phyloP scores from a whole-genome alignment of 2,113 vertebrate genomes.

The Actenoides hombroni region DNA sequence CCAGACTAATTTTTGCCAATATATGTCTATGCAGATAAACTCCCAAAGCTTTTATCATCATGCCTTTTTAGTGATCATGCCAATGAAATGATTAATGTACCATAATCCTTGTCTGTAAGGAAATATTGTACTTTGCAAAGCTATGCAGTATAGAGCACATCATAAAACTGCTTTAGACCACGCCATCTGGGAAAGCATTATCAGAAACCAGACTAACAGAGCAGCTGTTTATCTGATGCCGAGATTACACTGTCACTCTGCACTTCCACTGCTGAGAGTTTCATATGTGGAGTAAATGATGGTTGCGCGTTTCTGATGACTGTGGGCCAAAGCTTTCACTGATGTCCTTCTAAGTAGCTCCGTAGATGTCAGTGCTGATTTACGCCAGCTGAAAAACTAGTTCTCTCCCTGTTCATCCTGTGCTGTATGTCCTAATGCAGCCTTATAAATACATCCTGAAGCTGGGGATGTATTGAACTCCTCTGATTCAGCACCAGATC shows the following conservation, averaged over 20 bases:
- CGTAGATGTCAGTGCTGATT: constrained; percentile 19
- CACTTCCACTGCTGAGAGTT: not conserved
- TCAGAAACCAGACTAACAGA: not conserved
- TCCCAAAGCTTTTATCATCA: constrained; percentile 47
- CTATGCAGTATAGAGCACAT: constrained; percentile 38
- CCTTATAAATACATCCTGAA: constrained; percentile 28
- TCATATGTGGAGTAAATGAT: not conserved
- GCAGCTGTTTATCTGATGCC: not conserved
- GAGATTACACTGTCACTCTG: not conserved
- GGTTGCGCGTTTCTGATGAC: not conserved
- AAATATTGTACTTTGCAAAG: not conserved
- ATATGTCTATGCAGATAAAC: constrained; percentile 49
- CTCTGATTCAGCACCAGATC: constrained; percentile 25
- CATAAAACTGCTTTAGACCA: constrained; percentile 43
- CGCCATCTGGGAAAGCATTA: not conserved
- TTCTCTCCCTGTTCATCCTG: not conserved
- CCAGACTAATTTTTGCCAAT: constrained; percentile 18
- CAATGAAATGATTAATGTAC: constrained; percentile 16
- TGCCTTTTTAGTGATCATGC: constrained; percentile 38
- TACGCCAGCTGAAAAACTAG: constrained; percentile 46
- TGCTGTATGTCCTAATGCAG: constrained; percentile 1
- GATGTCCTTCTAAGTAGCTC: constrained; percentile 20
- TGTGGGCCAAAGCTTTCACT: constrained; percentile 17
- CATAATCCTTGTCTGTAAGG: constrained; percentile 22
- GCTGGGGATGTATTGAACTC: not conserved